Conservation (phyloP, 1,140 invertebrate species). For the Dryas iulia region DNA sequence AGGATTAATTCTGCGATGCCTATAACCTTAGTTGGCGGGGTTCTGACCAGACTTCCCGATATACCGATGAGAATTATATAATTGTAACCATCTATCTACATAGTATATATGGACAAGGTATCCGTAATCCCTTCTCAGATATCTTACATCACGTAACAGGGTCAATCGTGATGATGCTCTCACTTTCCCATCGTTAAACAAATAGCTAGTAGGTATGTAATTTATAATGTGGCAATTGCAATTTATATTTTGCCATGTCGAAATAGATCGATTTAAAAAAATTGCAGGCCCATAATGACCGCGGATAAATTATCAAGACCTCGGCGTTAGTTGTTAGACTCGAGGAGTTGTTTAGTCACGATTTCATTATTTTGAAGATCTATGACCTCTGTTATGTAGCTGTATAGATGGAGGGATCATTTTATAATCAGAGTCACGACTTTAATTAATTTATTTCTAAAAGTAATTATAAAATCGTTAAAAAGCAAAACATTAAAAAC, state of each 20-base stretch:
- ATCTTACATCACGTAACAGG: constrained; percentile 44
- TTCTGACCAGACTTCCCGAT: too few relatives aligned
- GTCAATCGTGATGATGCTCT: constrained; percentile 56
- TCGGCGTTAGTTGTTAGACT: not conserved
- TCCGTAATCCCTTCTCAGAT: constrained; percentile 17
- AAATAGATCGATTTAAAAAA: constrained; percentile 19
- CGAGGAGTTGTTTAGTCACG: constrained; percentile 1
- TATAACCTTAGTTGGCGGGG: too few relatives aligned
- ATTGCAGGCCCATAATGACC: constrained; percentile 4
- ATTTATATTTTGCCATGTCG: constrained; percentile 40
- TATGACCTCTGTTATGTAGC: not conserved
- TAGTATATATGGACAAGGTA: not conserved
- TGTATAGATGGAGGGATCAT: not conserved
- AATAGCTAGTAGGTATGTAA: constrained; percentile 30
- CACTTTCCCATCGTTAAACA: constrained; percentile 51
- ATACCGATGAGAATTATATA: not conserved
- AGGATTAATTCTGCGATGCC: too few relatives aligned
- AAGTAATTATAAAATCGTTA: not conserved
- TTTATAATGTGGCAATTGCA: constrained; percentile 40
- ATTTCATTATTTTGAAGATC: not conserved
- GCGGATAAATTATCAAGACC: constrained; percentile 10
- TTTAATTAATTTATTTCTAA: not conserved
- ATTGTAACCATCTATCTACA: not conserved
- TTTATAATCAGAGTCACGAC: not conserved
- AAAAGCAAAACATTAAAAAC: too few relatives aligned